Evolutionary conservation across 2,113 vertebrate species (phyloP), one percentile per base, ranked within the genome.

Genomic region (Ceratotherium simum): DNA sequence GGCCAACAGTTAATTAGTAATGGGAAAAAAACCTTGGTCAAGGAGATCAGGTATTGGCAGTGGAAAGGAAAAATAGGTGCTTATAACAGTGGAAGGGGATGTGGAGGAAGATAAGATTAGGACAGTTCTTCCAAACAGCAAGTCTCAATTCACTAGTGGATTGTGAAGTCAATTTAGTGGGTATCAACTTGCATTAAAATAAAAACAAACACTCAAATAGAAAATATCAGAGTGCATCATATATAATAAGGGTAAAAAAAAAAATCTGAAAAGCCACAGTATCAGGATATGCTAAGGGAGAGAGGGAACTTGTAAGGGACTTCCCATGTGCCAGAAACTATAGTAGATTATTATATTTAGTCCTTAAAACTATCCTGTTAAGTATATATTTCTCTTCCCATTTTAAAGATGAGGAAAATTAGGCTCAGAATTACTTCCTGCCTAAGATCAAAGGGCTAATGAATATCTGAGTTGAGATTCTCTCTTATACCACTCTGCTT

Each of bases 351-450:
- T 16, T 29, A 73, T 84, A 86, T 42, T 58, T 92, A 62, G 60
- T 78, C 6, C 70, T 93, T 48, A 25, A 86, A 79, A 79, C 5
- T 80, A 91, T 64, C 21, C 65, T 90, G 56, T 90, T 76, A 90
- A 78, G 58, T 10, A 83, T 56, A 62, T 62, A 54, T 16, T 14
- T 54, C 14, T 67, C 36, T 78, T 86, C 72, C 31, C 51, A 67
- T 56, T 56, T 80, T 92, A 78, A 78, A 58, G 90, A 81, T 65
- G 39, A 87, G 75, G 12, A 92, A 87, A 91, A 72, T 80, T n/a
- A 95, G 46, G 29, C 54, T 23, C 54, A 92, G 64, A 86, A 23
- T 92, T 64, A 86, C 29, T 86, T 80, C 78, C 83, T 91, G 20
- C 39, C 11, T 51, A 80, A 92, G 56, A 87, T 64, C 33, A 92